Base-by-base conservation (phyloP, 2,113 vertebrate genomes). In the Chrysemys picta region DNA sequence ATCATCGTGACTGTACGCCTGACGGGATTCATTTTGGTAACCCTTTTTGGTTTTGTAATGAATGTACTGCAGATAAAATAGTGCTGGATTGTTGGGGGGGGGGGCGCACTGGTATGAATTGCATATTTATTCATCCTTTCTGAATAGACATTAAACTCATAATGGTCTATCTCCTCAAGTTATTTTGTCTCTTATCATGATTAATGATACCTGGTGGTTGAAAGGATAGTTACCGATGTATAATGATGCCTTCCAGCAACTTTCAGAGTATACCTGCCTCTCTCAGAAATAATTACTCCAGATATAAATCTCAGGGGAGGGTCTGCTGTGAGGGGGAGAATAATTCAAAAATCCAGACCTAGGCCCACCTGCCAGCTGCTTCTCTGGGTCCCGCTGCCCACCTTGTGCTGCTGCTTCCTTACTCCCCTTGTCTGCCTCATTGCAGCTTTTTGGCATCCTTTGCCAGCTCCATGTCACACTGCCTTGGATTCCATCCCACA, bases 241-340 rank as follows among this genome's bases (percentile, higher is more conserved):
- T 90, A 95, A 54, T 53, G 49, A 82, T 88, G 86, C 93, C 82
- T 96, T 94, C 62, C 78, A 93, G 94, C 84, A 91, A 78, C 50
- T 87, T 90, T 85, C 76, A 42, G 47, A 52, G 82, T 88, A 81
- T 91, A 50, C 81, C 84, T 83, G 50, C 31, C 89, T 93, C 89
- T 95, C 86, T 97, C 82, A 85, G 93, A 91, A 95, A 87, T 95
- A 96, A 97, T 96, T 97, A 80, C 97, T 95, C 87, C 53, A 90
- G 89, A 80, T 97, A 45, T 92, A 84, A 35, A 80, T 93, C 80
- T 93, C 69, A 42, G 45, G 89, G 56, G 62, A 90, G 35, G 45
- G 56, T 81, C 80, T 96, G 92, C 80, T 96, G 3, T 94, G 88
- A 95, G 76, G 53, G 83, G 86, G n/a, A 85, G 47, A 89, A 85